phyloP scores from a whole-genome alignment of 37 sponge, comb jelly and placozoan genomes.

The Spongilla lacustris region DNA sequence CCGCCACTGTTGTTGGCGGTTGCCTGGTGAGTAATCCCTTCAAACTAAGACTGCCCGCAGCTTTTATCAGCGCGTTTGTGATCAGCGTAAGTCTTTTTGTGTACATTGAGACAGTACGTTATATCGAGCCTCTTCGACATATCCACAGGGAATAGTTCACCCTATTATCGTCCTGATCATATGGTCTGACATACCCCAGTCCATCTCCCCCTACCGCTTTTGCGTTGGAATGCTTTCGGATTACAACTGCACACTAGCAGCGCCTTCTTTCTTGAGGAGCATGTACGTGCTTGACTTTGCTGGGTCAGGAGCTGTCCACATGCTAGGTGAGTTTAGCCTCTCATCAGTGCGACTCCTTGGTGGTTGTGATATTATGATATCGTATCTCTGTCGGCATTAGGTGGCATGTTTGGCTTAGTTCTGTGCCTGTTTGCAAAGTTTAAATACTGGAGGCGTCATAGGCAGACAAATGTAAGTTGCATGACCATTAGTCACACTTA shows the following conservation, averaged over 20 bases:
- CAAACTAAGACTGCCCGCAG: conserved; percentile 79
- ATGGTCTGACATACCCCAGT: conserved; percentile 58
- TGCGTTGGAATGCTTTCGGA: conserved; percentile 40
- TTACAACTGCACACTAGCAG: not conserved
- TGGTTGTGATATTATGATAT: not conserved
- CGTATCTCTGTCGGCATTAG: conserved; percentile 11
- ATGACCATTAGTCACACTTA: no score
- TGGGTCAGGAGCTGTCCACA: conserved; percentile 92
- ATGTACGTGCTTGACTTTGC: conserved; percentile 93
- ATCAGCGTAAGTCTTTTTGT: conserved; percentile 76
- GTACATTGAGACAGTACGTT: no score
- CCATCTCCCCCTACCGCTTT: conserved; percentile 82
- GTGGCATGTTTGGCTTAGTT: conserved; percentile 75
- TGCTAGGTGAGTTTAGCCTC: conserved; percentile 57
- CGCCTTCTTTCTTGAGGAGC: not conserved
- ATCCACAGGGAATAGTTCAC: conserved; percentile 73
- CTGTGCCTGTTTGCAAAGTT: conserved; percentile 80
- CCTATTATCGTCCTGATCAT: conserved; percentile 70
- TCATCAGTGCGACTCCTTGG: not conserved
- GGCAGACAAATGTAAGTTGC: not conserved
- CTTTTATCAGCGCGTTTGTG: conserved; percentile 85
- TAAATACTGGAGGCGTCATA: conserved; percentile 48
- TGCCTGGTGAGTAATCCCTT: conserved; percentile 73
- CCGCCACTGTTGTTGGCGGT: conserved; percentile 91
- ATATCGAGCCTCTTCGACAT: no score